Conservation (phyloP, 1,140 invertebrate genomes). For the Augochlora pura region DNA sequence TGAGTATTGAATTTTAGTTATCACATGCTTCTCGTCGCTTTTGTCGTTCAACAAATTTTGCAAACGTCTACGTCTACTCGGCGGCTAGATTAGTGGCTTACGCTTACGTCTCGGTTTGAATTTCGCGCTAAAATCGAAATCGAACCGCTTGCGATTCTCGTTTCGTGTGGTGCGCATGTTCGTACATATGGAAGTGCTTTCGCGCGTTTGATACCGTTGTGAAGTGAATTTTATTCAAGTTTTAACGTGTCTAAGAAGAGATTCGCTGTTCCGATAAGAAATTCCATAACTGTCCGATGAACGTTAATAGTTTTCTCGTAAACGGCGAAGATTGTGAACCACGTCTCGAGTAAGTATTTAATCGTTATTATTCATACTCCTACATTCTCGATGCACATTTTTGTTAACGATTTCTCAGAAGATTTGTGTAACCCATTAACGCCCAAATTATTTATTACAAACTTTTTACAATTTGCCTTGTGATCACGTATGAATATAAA, state of each 20-base stretch:
- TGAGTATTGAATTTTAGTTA: slow-evolving; percentile 16
- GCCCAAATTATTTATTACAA: no score
- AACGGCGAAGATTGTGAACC: background rate
- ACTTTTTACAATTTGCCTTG: no score
- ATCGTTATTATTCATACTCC: background rate
- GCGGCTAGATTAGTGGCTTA: background rate
- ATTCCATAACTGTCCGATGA: background rate
- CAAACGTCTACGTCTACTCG: background rate
- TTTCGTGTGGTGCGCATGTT: background rate
- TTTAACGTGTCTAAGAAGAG: background rate
- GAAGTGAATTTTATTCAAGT: background rate
- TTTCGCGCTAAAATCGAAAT: background rate
- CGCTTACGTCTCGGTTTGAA: slow-evolving; percentile 1
- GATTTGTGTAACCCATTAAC: background rate
- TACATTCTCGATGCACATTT: background rate
- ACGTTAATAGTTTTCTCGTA: background rate
- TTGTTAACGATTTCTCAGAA: background rate
- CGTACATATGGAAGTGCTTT: background rate
- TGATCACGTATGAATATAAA: no score
- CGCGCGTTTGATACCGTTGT: background rate
- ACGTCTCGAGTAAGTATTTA: background rate
- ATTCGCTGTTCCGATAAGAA: background rate
- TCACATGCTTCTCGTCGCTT: slow-evolving; percentile 43
- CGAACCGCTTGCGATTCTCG: background rate
- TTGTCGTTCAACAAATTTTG: slow-evolving; percentile 26